phyloP scores from a whole-genome alignment of 2,113 vertebrate species.

The Cyrtonyx montezumae region DNA sequence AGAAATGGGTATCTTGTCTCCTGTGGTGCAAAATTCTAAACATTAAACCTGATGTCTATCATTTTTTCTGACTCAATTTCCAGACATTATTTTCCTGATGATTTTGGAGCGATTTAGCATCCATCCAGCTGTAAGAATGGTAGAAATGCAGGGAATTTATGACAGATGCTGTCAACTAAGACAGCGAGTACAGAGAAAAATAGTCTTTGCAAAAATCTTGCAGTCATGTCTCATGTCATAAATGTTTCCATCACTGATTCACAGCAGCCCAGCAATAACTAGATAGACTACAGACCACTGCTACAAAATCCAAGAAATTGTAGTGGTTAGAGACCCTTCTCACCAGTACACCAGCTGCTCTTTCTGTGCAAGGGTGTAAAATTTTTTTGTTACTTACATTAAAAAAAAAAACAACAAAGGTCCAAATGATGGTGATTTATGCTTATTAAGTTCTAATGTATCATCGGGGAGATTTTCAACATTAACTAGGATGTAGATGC shows the following conservation, averaged over 20 bases:
- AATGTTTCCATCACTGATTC: background rate
- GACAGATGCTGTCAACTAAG: background rate
- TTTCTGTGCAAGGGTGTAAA: background rate
- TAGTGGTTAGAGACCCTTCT: background rate
- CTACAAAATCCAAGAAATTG: conserved; percentile 7
- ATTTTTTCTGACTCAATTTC: background rate
- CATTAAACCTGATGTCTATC: background rate
- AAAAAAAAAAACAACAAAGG: background rate
- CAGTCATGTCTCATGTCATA: background rate
- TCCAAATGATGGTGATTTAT: background rate
- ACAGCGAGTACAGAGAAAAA: background rate
- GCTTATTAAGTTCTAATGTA: background rate
- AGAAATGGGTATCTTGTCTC: background rate
- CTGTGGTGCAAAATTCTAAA: background rate
- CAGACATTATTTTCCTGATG: background rate
- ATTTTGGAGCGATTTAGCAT: background rate
- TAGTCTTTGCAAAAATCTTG: background rate
- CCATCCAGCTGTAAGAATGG: background rate
- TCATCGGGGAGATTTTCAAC: background rate
- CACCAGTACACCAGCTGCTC: conserved; percentile 54
- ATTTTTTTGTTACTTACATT: conserved; percentile 23
- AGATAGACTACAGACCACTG: background rate
- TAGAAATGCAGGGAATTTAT: background rate
- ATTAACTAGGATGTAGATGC: background rate
- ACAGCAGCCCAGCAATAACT: background rate